phyloP scores from a whole-genome alignment of 1,140 invertebrate species.

The Lepidostoma basale region DNA sequence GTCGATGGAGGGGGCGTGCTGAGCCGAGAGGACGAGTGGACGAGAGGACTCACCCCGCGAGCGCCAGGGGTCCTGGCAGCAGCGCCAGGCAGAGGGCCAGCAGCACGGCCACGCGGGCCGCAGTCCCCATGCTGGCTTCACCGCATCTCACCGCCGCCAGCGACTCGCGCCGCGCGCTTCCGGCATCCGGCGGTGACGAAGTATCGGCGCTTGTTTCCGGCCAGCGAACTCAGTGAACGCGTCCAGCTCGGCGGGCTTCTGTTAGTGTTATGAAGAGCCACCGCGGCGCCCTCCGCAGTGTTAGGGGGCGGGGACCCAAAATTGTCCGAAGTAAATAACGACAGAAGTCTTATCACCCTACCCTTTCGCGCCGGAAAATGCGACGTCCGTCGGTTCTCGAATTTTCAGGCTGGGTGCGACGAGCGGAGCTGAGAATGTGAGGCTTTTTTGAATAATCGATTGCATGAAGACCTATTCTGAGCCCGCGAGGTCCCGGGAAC shows the following conservation, averaged over 20 bases:
- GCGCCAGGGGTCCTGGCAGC: slow-evolving; percentile 58
- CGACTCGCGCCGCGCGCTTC: slow-evolving; percentile 10
- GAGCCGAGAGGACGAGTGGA: background rate
- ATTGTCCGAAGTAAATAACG: slow-evolving; percentile 19
- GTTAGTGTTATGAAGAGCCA: slow-evolving; percentile 27
- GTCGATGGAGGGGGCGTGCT: background rate
- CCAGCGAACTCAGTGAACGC: slow-evolving; percentile 14
- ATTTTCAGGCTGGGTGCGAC: background rate
- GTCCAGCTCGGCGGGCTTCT: slow-evolving; percentile 25
- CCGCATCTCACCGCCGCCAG: slow-evolving; percentile 41
- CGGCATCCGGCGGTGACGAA: background rate
- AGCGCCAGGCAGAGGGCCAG: slow-evolving; percentile 58
- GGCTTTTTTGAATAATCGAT: background rate
- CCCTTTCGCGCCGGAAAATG: background rate
- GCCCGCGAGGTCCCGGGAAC: no score
- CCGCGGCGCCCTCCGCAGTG: background rate
- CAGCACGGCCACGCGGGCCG: slow-evolving; percentile 57
- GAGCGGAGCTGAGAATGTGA: slow-evolving; percentile 37
- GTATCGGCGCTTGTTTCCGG: background rate
- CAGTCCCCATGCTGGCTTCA: slow-evolving; percentile 39
- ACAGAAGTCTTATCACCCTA: slow-evolving; percentile 1
- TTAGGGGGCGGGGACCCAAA: background rate
- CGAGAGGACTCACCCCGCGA: slow-evolving; percentile 56
- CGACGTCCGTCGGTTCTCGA: background rate
- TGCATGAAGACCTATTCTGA: slow-evolving; percentile 29